Evolutionary conservation across 2,797 vertebrate species (phyloP), one percentile per base, ranked within the genome.

Genomic region (Chelmon rostratus): DNA sequence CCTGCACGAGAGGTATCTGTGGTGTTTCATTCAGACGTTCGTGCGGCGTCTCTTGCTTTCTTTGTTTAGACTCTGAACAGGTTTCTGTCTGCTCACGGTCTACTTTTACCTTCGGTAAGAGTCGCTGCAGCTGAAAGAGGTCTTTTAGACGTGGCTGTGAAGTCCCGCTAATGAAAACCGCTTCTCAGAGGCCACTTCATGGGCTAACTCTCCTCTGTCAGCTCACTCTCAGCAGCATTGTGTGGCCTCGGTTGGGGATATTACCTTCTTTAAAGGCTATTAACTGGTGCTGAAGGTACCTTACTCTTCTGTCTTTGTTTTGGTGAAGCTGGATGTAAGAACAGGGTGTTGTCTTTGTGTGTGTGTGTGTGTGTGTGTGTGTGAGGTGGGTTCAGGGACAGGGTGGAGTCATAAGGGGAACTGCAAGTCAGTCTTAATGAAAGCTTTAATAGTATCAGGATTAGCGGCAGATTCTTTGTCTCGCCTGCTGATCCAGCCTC

Each of bases 381-480:
- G 79, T 15, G 47, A 6, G 23, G 46, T 46, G 52, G 12, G 68
- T 71, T 62, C 11, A 15, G 54, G 49, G 52, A 67, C n/a, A 42
- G 77, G 86, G 83, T 62, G 84, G 76, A 73, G 85, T 80, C 74
- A 53, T 40, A 42, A 56, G 68, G 69, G 40, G 75, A 68, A 18
- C 31, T 44, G 53, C 49, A 56, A 75, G 66, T 69, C 66, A 18
- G 37, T 70, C 82, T 81, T 72, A 73, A 58, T 71, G 83, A 64
- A 82, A 78, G 88, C 88, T 93, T 89, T 89, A 76, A 83, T 79
- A 84, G 87, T 79, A 81, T 89, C 78, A 73, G 88, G 93, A 93
- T 95, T 94, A 93, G 87, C 77, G 1, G 68, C 73, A 88, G 86
- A 85, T 83, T 92, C 93, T 92, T 94, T 95, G 94, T 95, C 92